Conservation (phyloP, 2,113 vertebrate species). For the Perca schrenkii region DNA sequence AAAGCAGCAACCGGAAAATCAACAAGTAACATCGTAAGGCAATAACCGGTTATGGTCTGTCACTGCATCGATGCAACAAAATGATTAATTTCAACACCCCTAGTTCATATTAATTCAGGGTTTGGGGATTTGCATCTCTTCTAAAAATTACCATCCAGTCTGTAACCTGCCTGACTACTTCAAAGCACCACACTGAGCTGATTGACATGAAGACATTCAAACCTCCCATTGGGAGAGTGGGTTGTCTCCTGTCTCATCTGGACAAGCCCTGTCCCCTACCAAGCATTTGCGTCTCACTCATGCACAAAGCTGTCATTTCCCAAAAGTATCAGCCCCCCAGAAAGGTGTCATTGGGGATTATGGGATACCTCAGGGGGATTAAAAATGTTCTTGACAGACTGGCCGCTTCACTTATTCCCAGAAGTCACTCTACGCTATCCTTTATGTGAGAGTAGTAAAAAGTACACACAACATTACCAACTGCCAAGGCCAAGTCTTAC, state of each 20-base stretch:
- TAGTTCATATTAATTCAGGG: constrained; percentile 2
- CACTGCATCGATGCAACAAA: too few species aligned
- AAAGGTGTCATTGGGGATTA: constrained; percentile 81
- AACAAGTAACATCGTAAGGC: too few species aligned
- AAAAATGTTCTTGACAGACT: constrained; percentile 76
- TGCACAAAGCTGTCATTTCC: constrained; percentile 76
- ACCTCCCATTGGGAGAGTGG: constrained; percentile 47
- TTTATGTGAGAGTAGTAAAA: constrained; percentile 21
- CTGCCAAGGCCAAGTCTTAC: not conserved
- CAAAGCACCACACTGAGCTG: constrained; percentile 59
- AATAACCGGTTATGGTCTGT: too few species aligned
- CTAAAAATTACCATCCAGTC: constrained; percentile 43
- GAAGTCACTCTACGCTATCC: constrained; percentile 38
- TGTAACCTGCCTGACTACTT: constrained; percentile 46
- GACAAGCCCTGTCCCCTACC: constrained; percentile 49
- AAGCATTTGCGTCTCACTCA: constrained; percentile 68
- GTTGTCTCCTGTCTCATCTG: constrained; percentile 58
- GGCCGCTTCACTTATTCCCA: constrained; percentile 65
- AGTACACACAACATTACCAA: not conserved
- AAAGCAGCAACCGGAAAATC: too few species aligned
- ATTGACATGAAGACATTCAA: constrained; percentile 58
- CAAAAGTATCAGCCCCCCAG: constrained; percentile 60
- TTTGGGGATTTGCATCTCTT: constrained; percentile 47
- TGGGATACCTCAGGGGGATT: constrained; percentile 73
- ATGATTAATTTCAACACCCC: too few species aligned